Evolutionary conservation across 2,113 vertebrate genomes (phyloP), one percentile per base, ranked within the genome.

Genomic region (Dasypus novemcinctus): DNA sequence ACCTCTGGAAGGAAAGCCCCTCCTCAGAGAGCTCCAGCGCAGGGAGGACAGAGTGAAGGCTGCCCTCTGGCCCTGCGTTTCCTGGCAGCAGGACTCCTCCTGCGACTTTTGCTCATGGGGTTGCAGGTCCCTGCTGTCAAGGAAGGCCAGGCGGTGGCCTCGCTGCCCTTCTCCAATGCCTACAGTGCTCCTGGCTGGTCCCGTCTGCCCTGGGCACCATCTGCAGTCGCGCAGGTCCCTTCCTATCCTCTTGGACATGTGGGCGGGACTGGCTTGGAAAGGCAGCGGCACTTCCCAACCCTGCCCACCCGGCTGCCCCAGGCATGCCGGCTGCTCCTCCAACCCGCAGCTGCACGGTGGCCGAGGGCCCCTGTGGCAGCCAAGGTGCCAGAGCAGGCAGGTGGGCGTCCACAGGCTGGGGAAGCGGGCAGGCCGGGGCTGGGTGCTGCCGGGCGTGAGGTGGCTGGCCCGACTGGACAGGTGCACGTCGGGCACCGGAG

Each of bases 291-390:
- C 61, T 80, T 79, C 61, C 41, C 2, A 91, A 85, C 57, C 80
- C 86, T 14, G 18, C 87, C 74, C 75, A 79, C 66, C 72, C 87
- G 66, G 89, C 78, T 63, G 76, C 46, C 46, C 71, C 74, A 68
- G 31, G 41, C 41, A 0, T 54, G 69, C 74, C 88, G 89, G 74
- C 54, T 92, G 96, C 83, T 95, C 94, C 69, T 69, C 93, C 97
- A 93, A 93, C 93, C 87, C 78, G 83, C 78, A 97, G 85, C 1
- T 31, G 41, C 90, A 46, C 15, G 1, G 0, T 49, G 64, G 94
- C 64, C 33, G 80, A 84, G 88, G 92, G 49, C 12, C 59, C 57
- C 94, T 61, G 49, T 11, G 10, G 41, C 46, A 91, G 43, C 74
- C 21, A 63, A 93, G 91, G 25, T 57, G 4, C 43, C 63, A 11